These are phyloP conservation scores for Cheilinus undulatus DNA, from an alignment of 2,113 vertebrate genomes.

Conservation along the genomic window DNA sequence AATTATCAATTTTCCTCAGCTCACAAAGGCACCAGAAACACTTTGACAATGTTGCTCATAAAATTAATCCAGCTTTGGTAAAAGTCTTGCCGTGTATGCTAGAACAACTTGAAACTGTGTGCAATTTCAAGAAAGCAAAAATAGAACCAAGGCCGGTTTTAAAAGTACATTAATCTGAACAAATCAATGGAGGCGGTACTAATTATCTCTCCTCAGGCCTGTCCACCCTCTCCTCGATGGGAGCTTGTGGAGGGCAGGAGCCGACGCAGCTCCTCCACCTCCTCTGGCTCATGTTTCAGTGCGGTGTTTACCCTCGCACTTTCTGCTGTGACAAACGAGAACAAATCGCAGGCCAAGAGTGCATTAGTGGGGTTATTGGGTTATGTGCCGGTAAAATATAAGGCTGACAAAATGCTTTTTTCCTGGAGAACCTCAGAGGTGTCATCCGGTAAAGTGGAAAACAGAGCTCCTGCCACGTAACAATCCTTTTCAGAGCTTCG, in stretches of 20 bases:
- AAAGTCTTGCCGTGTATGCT: constrained; percentile 11
- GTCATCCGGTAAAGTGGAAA: constrained; percentile 53
- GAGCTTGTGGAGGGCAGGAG: constrained; percentile 30
- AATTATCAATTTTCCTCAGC: constrained; percentile 6
- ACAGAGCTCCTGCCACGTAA: constrained; percentile 39
- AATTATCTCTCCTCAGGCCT: constrained; percentile 49
- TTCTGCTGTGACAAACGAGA: constrained; percentile 70
- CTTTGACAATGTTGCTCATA: background rate
- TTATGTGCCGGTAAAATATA: constrained; percentile 61
- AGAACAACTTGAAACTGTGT: constrained; percentile 5
- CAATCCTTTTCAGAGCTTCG: constrained; percentile 23
- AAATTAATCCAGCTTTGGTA: background rate
- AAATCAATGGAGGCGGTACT: constrained; percentile 38
- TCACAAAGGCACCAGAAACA: background rate
- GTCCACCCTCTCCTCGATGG: constrained; percentile 26
- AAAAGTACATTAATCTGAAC: constrained; percentile 51
- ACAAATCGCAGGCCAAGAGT: constrained; percentile 63
- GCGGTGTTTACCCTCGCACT: constrained; percentile 54
- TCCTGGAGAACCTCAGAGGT: constrained; percentile 54
- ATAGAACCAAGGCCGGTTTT: constrained; percentile 13
- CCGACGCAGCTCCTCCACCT: constrained; percentile 34
- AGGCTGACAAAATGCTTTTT: constrained; percentile 58
- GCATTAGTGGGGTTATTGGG: constrained; percentile 66
- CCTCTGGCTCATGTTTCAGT: constrained; percentile 52
- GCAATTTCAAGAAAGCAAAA: constrained; percentile 12